Evolutionary conservation across 2,888 invertebrate genomes (phyloP), one percentile per base, ranked within the genome.

Genomic region (Hemithea aestivaria): DNA sequence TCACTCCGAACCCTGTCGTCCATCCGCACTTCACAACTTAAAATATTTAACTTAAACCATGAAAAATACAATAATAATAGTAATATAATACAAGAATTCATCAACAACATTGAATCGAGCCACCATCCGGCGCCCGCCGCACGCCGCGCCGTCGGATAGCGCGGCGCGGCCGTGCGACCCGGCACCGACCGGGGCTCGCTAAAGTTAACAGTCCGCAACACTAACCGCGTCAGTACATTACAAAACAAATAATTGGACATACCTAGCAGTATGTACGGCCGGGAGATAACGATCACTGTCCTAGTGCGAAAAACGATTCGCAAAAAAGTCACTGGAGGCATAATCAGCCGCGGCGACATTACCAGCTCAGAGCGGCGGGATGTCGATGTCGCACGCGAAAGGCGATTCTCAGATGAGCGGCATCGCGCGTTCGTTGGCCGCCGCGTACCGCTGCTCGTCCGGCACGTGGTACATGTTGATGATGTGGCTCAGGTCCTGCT

Each of bases 401-500:
- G 90, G 88, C 74, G 89, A 88, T 56, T 90, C 90, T 78, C 90
- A 89, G 88, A 90, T 90, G 74, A 91, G 90, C 71, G 90, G 90
- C 77, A 88, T 84, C 43, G 89, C 90, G 52, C 90, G 90, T 68
- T 92, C 93, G 56, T 69, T 70, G 54, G 87, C 87, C 35, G 88
- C 87, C 55, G 87, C 88, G 84, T 80, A 90, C 73, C 89, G 88
- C 71, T 89, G 89, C 76, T 90, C 89, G 52, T 90, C 91, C 25
- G 90, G 90, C 72, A 91, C 85, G 73, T 90, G 90, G 75, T 91
- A 91, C 90, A 90, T 90, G 68, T 89, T 91, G 87, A 90, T 90
- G 77, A 90, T 89, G 82, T 90, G 90, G 81, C 88, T 89, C 55
- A 91, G 83, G 70, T 90, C 90, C 53, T 88, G 88, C 58, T 89